phyloP scores from a whole-genome alignment of 2,797 vertebrate genomes.

The Sardinella longiceps region DNA sequence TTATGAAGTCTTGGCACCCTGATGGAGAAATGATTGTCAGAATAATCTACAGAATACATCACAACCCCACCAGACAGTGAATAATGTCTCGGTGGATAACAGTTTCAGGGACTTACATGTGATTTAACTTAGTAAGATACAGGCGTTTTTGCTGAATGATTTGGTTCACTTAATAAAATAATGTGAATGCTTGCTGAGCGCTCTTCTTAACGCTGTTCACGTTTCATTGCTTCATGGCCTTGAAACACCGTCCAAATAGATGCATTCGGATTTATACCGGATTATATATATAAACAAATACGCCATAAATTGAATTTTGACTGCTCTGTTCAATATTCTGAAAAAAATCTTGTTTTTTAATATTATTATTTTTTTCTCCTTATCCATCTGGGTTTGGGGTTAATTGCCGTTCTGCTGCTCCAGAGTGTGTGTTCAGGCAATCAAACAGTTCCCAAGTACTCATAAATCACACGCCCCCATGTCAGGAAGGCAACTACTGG shows the following conservation, averaged over 20 bases:
- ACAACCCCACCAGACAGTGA: background rate
- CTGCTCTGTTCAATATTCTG: background rate
- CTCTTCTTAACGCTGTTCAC: background rate
- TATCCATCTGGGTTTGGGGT: slow-evolving; percentile 60
- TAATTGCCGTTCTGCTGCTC: slow-evolving; percentile 74
- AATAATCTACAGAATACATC: background rate
- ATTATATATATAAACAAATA: background rate
- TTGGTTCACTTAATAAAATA: background rate
- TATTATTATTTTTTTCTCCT: slow-evolving; percentile 63
- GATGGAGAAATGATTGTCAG: background rate
- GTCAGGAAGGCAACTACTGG: slow-evolving; percentile 73
- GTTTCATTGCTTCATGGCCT: background rate
- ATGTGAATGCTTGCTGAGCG: background rate
- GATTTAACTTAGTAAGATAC: background rate
- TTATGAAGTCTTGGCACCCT: background rate
- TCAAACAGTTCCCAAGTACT: slow-evolving; percentile 68
- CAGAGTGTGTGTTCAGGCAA: slow-evolving; percentile 72
- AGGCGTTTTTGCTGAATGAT: background rate
- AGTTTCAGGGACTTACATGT: background rate
- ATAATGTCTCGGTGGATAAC: background rate
- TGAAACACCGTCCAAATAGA: background rate
- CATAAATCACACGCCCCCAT: slow-evolving; percentile 75
- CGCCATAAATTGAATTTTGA: background rate
- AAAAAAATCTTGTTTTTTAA: background rate
- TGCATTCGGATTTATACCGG: background rate